Evolutionary conservation across 2,797 vertebrate genomes (phyloP).

Genomic region (Cirrhinus mrigala): DNA sequence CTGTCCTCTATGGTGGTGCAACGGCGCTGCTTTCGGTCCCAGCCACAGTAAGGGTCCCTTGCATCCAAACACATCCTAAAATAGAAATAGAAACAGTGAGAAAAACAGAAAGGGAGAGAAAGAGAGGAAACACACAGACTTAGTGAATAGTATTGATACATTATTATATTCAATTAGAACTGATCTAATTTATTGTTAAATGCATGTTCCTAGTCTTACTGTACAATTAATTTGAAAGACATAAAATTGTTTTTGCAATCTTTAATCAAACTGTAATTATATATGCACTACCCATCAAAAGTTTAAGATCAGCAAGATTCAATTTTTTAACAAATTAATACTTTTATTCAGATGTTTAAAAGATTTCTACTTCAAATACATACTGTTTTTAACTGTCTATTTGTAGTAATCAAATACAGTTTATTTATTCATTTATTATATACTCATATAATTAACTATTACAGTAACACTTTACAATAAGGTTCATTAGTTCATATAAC

Average conservation of each 20-base stretch:
- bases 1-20: conserved; percentile 97
- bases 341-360: not conserved
- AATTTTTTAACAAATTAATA: not conserved
- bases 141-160: not conserved
- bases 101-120: not conserved
- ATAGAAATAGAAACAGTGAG: conserved; percentile 10
- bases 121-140: not conserved
- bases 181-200: not conserved
- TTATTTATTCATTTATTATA: not conserved
- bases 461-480: too few species aligned
- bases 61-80: conserved; percentile 91
- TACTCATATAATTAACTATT: not conserved
- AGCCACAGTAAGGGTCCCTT: conserved; percentile 96
- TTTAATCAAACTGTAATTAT: not conserved
- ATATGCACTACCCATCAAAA: too few species aligned
- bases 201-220: not conserved
- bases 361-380: not conserved
- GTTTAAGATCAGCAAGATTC: too few species aligned
- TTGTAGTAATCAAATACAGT: not conserved
- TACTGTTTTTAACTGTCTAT: not conserved
- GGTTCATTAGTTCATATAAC: too few species aligned
- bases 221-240: not conserved
- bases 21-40: conserved; percentile 91
- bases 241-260: not conserved
- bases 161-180: not conserved